Conservation (phyloP, 2,113 vertebrate species). For the Empidonax alnorum region DNA sequence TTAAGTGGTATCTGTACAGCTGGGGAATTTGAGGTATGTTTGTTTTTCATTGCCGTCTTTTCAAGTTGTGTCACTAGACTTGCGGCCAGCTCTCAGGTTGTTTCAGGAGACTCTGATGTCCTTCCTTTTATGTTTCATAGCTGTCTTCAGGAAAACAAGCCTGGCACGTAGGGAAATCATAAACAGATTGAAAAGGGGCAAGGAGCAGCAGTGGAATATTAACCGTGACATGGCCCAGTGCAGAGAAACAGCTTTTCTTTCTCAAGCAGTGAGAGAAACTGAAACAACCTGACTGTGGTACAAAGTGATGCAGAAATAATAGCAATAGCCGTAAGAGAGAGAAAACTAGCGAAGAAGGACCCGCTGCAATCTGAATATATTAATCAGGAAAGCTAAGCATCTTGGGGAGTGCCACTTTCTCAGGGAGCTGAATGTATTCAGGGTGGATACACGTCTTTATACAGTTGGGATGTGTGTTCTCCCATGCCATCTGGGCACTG, state of each 20-base stretch:
- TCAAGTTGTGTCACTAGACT: background rate
- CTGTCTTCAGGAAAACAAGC: background rate
- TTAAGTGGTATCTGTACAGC: background rate
- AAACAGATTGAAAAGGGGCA: background rate
- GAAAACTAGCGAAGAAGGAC: background rate
- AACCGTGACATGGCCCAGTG: background rate
- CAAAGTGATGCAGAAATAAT: background rate
- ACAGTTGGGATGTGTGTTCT: accelerated
- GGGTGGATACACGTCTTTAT: background rate
- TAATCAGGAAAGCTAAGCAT: background rate
- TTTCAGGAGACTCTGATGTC: slow-evolving; percentile 4
- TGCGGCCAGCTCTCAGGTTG: background rate
- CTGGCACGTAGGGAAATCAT: background rate
- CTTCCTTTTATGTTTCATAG: background rate
- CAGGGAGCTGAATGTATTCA: too few relatives aligned
- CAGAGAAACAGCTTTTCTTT: background rate
- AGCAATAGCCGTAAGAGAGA: background rate
- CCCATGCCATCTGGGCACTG: too few relatives aligned
- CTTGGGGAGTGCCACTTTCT: background rate
- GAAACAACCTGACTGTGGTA: background rate
- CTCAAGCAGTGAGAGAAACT: background rate
- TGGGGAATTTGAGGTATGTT: slow-evolving; percentile 12
- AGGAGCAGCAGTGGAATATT: background rate
- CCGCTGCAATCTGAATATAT: background rate
- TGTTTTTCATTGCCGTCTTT: slow-evolving; percentile 26